A percentile compares a stretch with the other conserved stretches of the same genome.
These are phyloP conservation scores for Odontamblyopus rebecca DNA, from an alignment of 2,797 vertebrate genomes.

Conservation along the genomic window DNA sequence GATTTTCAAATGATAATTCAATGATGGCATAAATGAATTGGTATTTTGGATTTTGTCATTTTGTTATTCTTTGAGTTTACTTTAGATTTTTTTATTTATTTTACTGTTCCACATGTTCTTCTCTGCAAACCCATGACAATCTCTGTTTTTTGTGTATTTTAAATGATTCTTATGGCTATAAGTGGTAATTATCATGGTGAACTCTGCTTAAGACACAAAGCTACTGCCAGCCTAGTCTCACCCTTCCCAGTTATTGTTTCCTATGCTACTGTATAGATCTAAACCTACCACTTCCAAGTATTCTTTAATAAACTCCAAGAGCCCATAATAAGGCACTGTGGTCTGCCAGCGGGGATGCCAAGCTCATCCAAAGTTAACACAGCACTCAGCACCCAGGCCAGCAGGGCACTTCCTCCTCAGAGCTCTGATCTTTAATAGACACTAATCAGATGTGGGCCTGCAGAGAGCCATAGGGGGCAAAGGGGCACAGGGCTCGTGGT, in stretches of 20 bases:
- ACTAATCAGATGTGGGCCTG: slow-evolving; percentile 84
- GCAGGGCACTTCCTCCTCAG: slow-evolving; percentile 84
- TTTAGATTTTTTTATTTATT: too few species aligned
- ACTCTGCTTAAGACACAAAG: not conserved
- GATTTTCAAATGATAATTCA: not conserved
- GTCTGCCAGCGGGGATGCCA: slow-evolving; percentile 78
- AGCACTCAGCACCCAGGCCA: slow-evolving; percentile 81
- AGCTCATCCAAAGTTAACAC: slow-evolving; percentile 91
- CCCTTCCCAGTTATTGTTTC: slow-evolving; percentile 31
- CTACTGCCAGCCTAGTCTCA: too few species aligned
- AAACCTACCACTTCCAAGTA: slow-evolving; percentile 78
- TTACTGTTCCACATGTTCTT: not conserved
- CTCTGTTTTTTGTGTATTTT: too few species aligned
- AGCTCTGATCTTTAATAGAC: slow-evolving; percentile 87
- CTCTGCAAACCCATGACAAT: not conserved
- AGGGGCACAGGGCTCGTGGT: slow-evolving; percentile 13
- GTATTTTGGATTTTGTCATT: too few species aligned
- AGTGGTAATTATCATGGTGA: not conserved
- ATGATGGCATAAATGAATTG: too few species aligned
- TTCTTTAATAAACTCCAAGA: slow-evolving; percentile 83
- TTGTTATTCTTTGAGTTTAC: too few species aligned
- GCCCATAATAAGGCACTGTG: slow-evolving; percentile 80
- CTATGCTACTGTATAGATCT: slow-evolving; percentile 65
- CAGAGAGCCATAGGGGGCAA: slow-evolving; percentile 74
- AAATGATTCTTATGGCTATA: too few species aligned